Conservation (phyloP, 2,888 invertebrate species). For the Drosophila picticornis region DNA sequence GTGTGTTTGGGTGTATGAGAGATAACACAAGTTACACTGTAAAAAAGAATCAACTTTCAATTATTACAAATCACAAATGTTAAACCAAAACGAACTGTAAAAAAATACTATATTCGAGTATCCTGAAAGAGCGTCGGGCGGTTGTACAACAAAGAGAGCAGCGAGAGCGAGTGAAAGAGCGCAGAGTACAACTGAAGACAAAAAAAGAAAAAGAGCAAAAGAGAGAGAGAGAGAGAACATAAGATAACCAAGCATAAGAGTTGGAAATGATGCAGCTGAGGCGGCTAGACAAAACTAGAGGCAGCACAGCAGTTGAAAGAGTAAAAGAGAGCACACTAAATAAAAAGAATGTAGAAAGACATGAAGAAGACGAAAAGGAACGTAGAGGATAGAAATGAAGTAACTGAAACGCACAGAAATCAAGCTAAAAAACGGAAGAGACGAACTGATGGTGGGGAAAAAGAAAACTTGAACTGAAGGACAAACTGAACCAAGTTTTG, state of each 20-base stretch:
- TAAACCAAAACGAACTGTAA: conserved; percentile 30
- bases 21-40: conserved; percentile 43
- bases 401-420: conserved; percentile 10
- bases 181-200: conserved; percentile 17
- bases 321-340: conserved; percentile 3
- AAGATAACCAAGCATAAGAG: conserved; percentile 1
- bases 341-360: background rate
- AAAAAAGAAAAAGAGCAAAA: conserved; percentile 5
- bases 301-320: conserved; percentile 13
- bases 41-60: conserved; percentile 37
- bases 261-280: conserved; percentile 21
- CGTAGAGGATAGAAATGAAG: background rate
- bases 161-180: conserved; percentile 21
- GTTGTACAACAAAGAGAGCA: conserved; percentile 31
- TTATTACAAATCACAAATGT: conserved; percentile 43
- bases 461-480: conserved; percentile 37
- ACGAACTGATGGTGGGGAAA: conserved; percentile 11
- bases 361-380: background rate
- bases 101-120: conserved; percentile 17
- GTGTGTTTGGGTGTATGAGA: conserved; percentile 20
- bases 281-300: conserved; percentile 44
- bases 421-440: conserved; percentile 7
- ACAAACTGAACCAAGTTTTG: conserved; percentile 57
- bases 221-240: conserved; percentile 2
- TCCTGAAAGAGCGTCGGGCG: conserved; percentile 28